These are phyloP conservation scores for Tholera decimalis DNA, from an alignment of 2,888 invertebrate species.

Conservation along the genomic window DNA sequence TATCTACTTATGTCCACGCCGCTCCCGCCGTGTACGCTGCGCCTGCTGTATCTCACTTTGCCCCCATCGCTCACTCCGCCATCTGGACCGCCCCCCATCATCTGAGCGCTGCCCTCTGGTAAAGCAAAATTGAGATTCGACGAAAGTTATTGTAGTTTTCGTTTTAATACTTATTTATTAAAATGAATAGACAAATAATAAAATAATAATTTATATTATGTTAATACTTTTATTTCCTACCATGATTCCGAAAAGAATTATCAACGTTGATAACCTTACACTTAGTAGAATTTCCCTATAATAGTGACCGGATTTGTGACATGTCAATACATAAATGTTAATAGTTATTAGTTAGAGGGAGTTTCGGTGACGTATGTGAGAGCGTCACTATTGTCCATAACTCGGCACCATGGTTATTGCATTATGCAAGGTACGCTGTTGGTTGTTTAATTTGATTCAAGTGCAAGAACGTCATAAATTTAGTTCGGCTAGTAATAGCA, in stretches of 20 bases:
- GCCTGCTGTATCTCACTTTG: constrained; percentile 75
- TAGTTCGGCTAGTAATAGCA: neutral
- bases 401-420: constrained; percentile 5
- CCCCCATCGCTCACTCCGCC: constrained; percentile 79
- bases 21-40: constrained; percentile 70
- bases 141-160: constrained; percentile 82
- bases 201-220: constrained; percentile 71
- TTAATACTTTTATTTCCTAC: constrained; percentile 42
- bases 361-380: neutral
- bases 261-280: neutral
- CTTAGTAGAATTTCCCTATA: neutral
- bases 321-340: neutral
- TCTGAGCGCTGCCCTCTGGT: constrained; percentile 76
- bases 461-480: constrained; percentile 17
- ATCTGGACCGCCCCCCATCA: constrained; percentile 77
- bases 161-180: constrained; percentile 78
- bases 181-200: constrained; percentile 84
- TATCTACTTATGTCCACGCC: constrained; percentile 65
- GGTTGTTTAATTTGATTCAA: neutral
- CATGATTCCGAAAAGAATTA: neutral
- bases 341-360: neutral
- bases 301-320: neutral
- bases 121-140: constrained; percentile 77
- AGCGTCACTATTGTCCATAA: constrained; percentile 5
- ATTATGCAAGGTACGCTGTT: constrained; percentile 12